Evolutionary conservation across 1,140 invertebrate genomes (phyloP), one percentile per base, ranked within the genome.

Genomic region (Eubasilissa regina): DNA sequence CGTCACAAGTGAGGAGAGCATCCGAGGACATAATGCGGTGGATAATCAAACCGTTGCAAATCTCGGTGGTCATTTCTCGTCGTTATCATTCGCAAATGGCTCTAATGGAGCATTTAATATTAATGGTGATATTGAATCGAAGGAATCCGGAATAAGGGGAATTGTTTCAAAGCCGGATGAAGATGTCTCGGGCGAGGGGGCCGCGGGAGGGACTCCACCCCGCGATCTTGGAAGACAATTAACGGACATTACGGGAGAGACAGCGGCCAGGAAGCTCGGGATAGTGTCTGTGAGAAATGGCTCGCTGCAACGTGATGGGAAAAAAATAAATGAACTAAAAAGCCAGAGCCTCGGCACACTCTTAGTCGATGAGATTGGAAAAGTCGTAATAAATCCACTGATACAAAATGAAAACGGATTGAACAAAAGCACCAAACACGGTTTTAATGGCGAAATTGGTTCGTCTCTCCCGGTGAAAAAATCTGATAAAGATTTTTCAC

Each of bases 201-300:
- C 48, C 8, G 53, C 35, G 44, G 43, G 35, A 44, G 10, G 0
- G 13, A 13, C n/a, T 10, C 35, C 60, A 21, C 68, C 70, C 60
- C 72, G 13, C 58, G 44, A 13, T 51, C 35, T 74, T 60, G 80
- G 58, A 72, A 81, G 77, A 81, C 80, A 81, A 81, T 81, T 81
- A 81, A 74, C 66, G 77, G 80, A 79, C 75, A 78, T 81, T 81
- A 81, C 64, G 35, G 55, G 21, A 4, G 70, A 74, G 66, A 68
- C 77, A 55, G 77, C 75, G 70, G 74, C 80, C 78, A 78, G 72
- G 58, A 78, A 53, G 56, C 45, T 25, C 15, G 51, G 11, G 66
- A 64, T 62, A 75, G 72, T 64, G 47, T 25, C 77, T 53, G 75
- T 81, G 80, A 81, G 79, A 81, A 79, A 81, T 79, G 77, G 74